Base-by-base conservation (phyloP, 2,113 vertebrate species). In the Lophius piscatorius region DNA sequence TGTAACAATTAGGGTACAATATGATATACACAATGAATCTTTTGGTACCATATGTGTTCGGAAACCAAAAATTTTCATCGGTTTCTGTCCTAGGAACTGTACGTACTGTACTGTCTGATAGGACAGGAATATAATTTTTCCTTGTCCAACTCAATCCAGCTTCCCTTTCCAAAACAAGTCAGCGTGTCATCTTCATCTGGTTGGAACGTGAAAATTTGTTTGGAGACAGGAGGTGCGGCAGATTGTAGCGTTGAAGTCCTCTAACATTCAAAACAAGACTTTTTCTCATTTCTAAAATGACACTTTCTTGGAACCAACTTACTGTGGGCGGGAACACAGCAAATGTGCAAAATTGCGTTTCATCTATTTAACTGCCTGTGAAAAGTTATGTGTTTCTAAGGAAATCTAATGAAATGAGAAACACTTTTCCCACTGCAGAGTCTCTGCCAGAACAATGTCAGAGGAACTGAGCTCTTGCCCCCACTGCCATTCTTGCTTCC, bases 341-440 rank as follows among this genome's bases (percentile, higher is more conserved):
- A 46, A 60, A 77, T 73, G 78, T 78, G 71, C 78, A 82, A 83
- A 76, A 74, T 23, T 71, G 51, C 65, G 72, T 79, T 76, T 82
- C 66, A 80, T 82, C 62, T 77, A 63, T 75, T 63, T 48, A 75
- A 83, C 63, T 67, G 75, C 66, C 60, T 40, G 55, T 65, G 73
- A 80, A 82, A 87, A 76, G 57, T 4, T 50, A 61, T 69, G 61
- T 54, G 77, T 75, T 86, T 81, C 80, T 81, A 84, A 82, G 80
- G 76, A 87, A 82, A 84, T 81, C 69, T 83, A 81, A 87, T 89
- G 74, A 87, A 89, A 85, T 77, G 76, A 82, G 76, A 77, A 80
- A 77, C 76, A 75, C 71, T 56, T 56, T 81, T 86, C 70, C 71
- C 78, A 71, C 76, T 54, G 66, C 71, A 74, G 74, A 82, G 71